Evolutionary conservation across 2,113 vertebrate species (phyloP), one percentile per base, ranked within the genome.

Genomic region (Steatornis caripensis): DNA sequence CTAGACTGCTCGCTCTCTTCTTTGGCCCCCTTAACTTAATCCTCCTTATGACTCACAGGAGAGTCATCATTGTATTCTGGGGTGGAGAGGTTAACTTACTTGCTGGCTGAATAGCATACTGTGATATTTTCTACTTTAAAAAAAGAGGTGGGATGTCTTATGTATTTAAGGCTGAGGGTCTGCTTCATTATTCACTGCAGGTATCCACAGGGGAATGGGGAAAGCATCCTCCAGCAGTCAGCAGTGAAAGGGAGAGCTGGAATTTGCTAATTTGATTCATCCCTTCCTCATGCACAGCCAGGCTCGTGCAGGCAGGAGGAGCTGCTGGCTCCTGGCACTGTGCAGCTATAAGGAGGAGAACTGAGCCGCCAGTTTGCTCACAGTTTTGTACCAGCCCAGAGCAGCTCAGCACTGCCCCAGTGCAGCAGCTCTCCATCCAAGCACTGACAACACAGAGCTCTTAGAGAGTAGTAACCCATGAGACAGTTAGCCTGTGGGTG

Each of bases 51-150:
- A 46, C 57, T 46, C 22, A 71, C 71, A 9, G 57, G 55, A 72
- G 22, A 54, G 78, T 19, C 61, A 20, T 7, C 18, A 0, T 16
- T 1, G 60, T 34, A 14, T 62, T 62, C 14, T 0, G 2, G 23
- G 34, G 5, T 9, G 51, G 27, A 75, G 34, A 45, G n/a, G 9
- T 13, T 64, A 48, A 4, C 36, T 24, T 16, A 1, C 46, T 23
- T 30, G 5, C 69, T 6, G 61, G 24, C 51, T 45, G 34, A 36
- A 11, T 1, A 27, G 34, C 0, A 0, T 39, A 18, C 7, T 12
- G 5, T 27, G 16, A 5, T 45, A 5, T 27, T 72, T 79, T 27
- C 39, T 39, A 14, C 46, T n/a, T 64, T 1, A 13, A 48, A 48
- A 46, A 62, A 48, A 62, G 43, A 75, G 53, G 1, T 32, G 24